A percentile compares a stretch with the other conserved stretches of the same genome.
phyloP scores from a whole-genome alignment of 92 coral and sea anemone genomes.

The Plumapathes pennacea region DNA sequence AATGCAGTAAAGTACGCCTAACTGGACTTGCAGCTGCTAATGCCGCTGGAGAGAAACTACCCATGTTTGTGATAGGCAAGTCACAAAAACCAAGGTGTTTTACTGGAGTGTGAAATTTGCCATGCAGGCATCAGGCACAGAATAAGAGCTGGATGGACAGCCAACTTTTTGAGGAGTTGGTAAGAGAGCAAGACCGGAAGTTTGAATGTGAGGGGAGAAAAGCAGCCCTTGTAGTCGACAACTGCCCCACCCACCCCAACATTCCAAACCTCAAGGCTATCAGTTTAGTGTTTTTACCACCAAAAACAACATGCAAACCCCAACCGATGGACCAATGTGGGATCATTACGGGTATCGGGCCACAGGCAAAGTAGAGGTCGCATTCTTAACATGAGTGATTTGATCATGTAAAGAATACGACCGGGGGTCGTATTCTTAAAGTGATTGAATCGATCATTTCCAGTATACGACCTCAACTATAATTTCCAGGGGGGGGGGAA shows the following conservation, averaged over 20 bases:
- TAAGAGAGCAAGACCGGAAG: conserved; percentile 52
- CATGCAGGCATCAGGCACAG: conserved; percentile 29
- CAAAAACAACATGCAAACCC: conserved; percentile 55
- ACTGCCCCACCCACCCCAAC: conserved; percentile 48
- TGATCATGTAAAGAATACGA: too few relatives aligned
- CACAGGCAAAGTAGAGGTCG: too few relatives aligned
- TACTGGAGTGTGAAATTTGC: conserved; percentile 37
- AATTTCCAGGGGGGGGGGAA: too few relatives aligned
- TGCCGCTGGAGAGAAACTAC: conserved; percentile 45
- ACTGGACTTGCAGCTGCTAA: conserved; percentile 40
- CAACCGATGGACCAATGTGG: conserved; percentile 50
- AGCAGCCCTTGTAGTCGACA: conserved; percentile 9
- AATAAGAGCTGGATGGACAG: conserved; percentile 44
- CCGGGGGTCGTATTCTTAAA: too few relatives aligned
- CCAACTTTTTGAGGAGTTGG: conserved; percentile 45
- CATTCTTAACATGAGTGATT: too few relatives aligned
- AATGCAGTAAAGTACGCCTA: conserved; percentile 28
- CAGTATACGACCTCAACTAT: too few relatives aligned
- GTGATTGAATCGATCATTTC: too few relatives aligned
- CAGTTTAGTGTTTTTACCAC: conserved; percentile 54
- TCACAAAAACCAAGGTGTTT: conserved; percentile 54
- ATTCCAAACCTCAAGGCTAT: conserved; percentile 52
- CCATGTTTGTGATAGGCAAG: conserved; percentile 63
- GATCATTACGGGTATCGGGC: too few relatives aligned
- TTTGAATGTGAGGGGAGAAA: conserved; percentile 45